Conservation (phyloP, 2,888 invertebrate genomes). For the Drosophila nigritarsus region DNA sequence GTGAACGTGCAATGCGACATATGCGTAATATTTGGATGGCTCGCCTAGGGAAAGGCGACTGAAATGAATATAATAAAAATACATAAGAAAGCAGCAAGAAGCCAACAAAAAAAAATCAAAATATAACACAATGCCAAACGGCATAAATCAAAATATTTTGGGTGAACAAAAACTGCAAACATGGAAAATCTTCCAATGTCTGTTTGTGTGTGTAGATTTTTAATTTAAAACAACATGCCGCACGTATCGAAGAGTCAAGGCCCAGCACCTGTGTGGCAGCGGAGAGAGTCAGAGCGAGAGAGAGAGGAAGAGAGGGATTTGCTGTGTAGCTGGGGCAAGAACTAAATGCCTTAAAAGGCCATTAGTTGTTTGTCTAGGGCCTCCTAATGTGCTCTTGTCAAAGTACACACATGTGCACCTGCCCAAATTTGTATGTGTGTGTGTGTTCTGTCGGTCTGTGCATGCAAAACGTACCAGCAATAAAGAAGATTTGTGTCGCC, state of each 20-base stretch:
- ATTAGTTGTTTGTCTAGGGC: constrained; percentile 77
- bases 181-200: constrained; percentile 50
- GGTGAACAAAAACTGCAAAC: constrained; percentile 60
- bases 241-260: constrained; percentile 46
- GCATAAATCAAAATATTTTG: constrained; percentile 61
- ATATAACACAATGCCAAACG: constrained; percentile 9
- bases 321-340: constrained; percentile 25
- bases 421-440: constrained; percentile 9
- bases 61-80: constrained; percentile 61
- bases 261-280: constrained; percentile 56
- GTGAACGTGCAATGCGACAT: constrained; percentile 60
- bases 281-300: constrained; percentile 4
- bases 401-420: constrained; percentile 56
- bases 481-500: constrained; percentile 79
- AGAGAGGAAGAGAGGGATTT: constrained; percentile 12
- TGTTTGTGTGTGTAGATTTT: constrained; percentile 59
- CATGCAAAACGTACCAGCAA: constrained; percentile 76
- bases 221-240: constrained; percentile 76
- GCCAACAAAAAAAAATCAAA: neutral
- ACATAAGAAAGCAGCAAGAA: constrained; percentile 43
- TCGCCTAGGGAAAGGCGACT: constrained; percentile 21
- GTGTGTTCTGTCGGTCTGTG: constrained; percentile 52
- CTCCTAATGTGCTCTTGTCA: constrained; percentile 77
- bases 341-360: constrained; percentile 78
- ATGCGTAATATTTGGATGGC: constrained; percentile 61